These are phyloP conservation scores for Nesidiocoris tenuis DNA, from an alignment of 2,888 invertebrate species.

Conservation along the genomic window DNA sequence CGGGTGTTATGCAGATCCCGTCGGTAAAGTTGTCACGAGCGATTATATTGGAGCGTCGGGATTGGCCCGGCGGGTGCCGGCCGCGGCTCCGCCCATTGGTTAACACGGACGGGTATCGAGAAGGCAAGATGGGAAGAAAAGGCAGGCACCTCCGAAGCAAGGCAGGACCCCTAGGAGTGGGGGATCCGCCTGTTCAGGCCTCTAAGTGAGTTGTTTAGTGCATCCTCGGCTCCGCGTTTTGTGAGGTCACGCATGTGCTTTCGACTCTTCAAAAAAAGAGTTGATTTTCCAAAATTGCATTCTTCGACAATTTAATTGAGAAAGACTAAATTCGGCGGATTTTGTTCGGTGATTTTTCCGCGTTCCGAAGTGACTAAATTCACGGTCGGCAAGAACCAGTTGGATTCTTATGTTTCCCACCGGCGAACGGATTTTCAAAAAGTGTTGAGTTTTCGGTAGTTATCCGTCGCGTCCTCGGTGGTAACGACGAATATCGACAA, in stretches of 20 bases:
- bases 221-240: constrained; percentile 30
- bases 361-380: not conserved
- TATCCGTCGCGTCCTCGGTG: not conserved
- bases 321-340: constrained; percentile 1
- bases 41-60: constrained; percentile 38
- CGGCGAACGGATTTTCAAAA: not conserved
- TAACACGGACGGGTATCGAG: not conserved
- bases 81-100: constrained; percentile 22
- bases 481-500: not conserved
- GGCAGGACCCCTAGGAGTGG: constrained; percentile 21
- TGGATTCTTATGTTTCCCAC: too few species aligned
- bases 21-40: constrained; percentile 47
- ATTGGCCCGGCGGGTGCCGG: constrained; percentile 40
- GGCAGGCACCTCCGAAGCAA: not conserved
- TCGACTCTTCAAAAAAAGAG: not conserved
- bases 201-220: constrained; percentile 39
- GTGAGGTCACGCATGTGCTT: not conserved
- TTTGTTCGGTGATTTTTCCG: not conserved
- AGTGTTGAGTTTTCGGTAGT: not conserved
- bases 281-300: not conserved
- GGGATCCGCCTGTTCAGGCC: constrained; percentile 8
- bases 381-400: too few species aligned
- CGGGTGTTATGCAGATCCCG: constrained; percentile 45
- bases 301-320: not conserved
- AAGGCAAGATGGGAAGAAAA: constrained; percentile 1